Base-by-base conservation (phyloP, 2,113 vertebrate genomes). In the Cebidichthys violaceus region DNA sequence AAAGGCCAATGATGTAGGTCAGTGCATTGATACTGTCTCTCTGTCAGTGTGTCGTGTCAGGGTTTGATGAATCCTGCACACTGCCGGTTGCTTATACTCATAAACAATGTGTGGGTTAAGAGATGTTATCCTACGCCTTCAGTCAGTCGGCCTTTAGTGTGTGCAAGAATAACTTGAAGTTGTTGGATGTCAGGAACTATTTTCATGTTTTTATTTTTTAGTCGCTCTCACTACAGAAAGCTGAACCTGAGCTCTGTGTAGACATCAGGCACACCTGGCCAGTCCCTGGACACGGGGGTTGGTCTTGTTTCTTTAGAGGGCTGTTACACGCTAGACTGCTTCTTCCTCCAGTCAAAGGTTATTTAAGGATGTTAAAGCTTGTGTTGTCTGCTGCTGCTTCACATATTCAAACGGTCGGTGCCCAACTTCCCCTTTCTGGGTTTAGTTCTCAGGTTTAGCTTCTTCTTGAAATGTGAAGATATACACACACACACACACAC, bases 401-500 rank as follows among this genome's bases (percentile, higher is more conserved):
- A 43, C 15, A 13, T 10, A 24, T 72, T 22, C 52, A 11, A 59
- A n/a, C 3, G 0, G 31, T 70, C 52, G 24, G 24, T 4, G 54
- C 13, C 27, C 8, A 64, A 80, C 89, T 91, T 90, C 88, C 78
- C 31, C 52, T 24, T 88, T 83, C 43, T 55, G 27, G 27, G 18
- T 80, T 75, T 31, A 69, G 13, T 52, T 76, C 43, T 80, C 47
- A 72, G 61, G 67, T 87, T 69, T 3, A n/a, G 54, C 52, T 20
- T 2, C 39, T 59, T 70, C 52, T 81, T 78, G 86, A 86, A 88
- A 79, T 76, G 67, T 22, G 52, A 80, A 50, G 43, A 9, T 52
- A 41, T 41, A 50, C 35, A 22, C 79, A 72, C 79, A 70, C n/a
- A n/a, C n/a, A n/a, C n/a, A n/a, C n/a, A n/a, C n/a, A n/a, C n/a